Percentiles rank a stretch among this genome's conserved stretches.
Evolutionary conservation across 2,888 invertebrate species (phyloP).

Genomic region (Philaethria dido): DNA sequence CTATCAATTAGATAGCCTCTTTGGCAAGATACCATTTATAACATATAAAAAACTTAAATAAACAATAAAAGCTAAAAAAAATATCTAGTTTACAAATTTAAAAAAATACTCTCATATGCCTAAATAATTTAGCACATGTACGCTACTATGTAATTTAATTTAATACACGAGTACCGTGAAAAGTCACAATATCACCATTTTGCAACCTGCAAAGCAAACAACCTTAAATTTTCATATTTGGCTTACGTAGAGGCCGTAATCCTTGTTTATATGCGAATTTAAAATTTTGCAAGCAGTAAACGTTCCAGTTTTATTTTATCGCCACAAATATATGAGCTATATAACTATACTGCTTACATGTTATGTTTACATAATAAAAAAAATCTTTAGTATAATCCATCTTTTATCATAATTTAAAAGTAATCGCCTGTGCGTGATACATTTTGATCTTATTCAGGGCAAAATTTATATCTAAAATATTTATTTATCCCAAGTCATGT

Average conservation of each 20-base stretch:
- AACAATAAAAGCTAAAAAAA: background rate
- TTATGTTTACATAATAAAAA: background rate
- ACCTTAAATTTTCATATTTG: conserved; percentile 22
- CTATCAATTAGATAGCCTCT: too few relatives aligned
- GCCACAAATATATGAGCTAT: background rate
- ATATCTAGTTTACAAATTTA: background rate
- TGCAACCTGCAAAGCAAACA: conserved; percentile 12
- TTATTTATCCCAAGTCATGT: too few relatives aligned
- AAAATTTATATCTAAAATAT: too few relatives aligned
- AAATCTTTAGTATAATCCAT: too few relatives aligned
- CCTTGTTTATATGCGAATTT: conserved; percentile 21
- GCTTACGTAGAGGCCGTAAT: conserved; percentile 20
- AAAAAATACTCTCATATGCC: background rate
- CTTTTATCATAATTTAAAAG: background rate
- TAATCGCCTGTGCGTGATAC: background rate
- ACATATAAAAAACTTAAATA: background rate
- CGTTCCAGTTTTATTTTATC: conserved; percentile 12
- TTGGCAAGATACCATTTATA: too few relatives aligned
- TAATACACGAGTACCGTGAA: conserved; percentile 10
- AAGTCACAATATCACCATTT: conserved; percentile 8
- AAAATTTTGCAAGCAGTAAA: conserved; percentile 18
- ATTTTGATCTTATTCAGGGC: too few relatives aligned
- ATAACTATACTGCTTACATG: background rate
- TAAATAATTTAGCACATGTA: background rate
- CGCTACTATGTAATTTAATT: conserved; percentile 6